Base-by-base conservation (phyloP, 1,140 invertebrate genomes). In the Chrysoperla carnea region DNA sequence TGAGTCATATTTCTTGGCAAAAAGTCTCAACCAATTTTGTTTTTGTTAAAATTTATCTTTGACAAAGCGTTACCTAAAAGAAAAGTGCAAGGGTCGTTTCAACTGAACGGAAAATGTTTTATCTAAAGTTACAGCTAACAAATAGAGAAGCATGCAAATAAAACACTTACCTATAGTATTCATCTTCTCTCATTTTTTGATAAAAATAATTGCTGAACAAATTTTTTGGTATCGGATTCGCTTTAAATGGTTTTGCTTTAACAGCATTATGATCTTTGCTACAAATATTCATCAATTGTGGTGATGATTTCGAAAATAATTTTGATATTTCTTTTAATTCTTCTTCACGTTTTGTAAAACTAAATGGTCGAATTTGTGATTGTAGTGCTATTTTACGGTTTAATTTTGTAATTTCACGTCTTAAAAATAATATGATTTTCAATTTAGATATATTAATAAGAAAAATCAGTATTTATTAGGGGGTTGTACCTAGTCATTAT, bases 181-280 rank as follows among this genome's bases (percentile, higher is more conserved):
- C 75, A 48, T 80, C 74, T 53, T 80, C 76, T 36, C 74, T 63
- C 65, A 75, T 76, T 51, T 73, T 76, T 40, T 76, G 69, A 42
- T 79, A 79, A 47, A 78, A 66, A 42, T 76, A 75, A 48, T 75
- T 76, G 17, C 72, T 74, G 50, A 79, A 79, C 9, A 81, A 53
- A 60, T 76, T 72, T 51, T 68, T 77, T 6, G 78, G 78, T 23
- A 80, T 67, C 0, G 77, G 76, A 46, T 72, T 72, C 0, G 76
- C 78, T 52, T 60, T 69, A 48, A 81, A 81, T 29, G 62, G 63
- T 37, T 68, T 68, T 29, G 61, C 59, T 50, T 60, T 65, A 41
- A 57, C 60, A 15, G 40, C 42, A 12, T 35, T 38, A 29, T 40
- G 15, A 29, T 50, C 52, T 39, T 46, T 61, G 8, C 37, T 49